A percentile compares a stretch with the other conserved stretches of the same genome.
phyloP scores from a whole-genome alignment of 2,113 vertebrate species.

The Prietella phreatophila region DNA sequence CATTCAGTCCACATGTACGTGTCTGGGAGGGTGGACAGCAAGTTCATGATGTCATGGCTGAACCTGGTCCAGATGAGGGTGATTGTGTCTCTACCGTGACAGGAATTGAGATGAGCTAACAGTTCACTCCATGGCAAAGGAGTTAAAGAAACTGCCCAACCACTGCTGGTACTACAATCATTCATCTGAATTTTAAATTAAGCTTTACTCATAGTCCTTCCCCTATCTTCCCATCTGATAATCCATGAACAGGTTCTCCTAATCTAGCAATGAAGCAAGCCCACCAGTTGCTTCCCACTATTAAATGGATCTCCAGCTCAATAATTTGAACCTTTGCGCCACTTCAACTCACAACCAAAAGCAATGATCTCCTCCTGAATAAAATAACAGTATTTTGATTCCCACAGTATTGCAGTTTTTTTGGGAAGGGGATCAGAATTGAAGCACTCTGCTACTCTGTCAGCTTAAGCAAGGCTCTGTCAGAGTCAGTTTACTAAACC shows the following conservation, averaged over 20 bases:
- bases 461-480: background rate
- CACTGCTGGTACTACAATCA: background rate
- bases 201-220: background rate
- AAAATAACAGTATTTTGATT: background rate
- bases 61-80: conserved; percentile 36
- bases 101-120: conserved; percentile 22
- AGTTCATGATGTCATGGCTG: conserved; percentile 41
- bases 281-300: background rate
- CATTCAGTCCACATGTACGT: conserved; percentile 16
- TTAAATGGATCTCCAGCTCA: too few relatives aligned
- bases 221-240: background rate
- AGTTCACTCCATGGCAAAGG: background rate
- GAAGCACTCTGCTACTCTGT: background rate
- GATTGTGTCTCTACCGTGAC: conserved; percentile 36
- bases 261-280: background rate
- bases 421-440: background rate
- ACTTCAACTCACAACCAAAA: background rate
- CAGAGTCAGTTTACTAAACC: background rate
- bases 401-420: background rate
- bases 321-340: background rate
- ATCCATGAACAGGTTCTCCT: background rate
- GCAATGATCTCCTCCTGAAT: background rate
- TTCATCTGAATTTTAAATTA: conserved; percentile 20
- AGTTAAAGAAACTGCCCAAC: background rate
- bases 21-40: conserved; percentile 42